These are phyloP conservation scores for Pachycephus smyrnensis DNA, from an alignment of 2,888 invertebrate genomes.

Conservation along the genomic window DNA sequence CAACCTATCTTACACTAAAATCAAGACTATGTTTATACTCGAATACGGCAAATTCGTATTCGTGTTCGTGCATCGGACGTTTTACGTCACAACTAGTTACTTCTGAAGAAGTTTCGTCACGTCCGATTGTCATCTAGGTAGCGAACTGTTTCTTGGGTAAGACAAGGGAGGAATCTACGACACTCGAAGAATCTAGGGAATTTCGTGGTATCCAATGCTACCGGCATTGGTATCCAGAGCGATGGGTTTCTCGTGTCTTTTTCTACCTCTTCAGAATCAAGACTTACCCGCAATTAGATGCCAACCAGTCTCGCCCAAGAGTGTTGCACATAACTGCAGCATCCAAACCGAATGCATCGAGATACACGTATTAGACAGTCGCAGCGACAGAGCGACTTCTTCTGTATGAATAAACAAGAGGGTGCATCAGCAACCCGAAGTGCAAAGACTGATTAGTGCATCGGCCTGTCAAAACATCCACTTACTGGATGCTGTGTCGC, in stretches of 20 bases:
- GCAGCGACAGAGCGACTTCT: background rate
- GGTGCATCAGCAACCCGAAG: slow-evolving; percentile 41
- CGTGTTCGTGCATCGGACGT: background rate
- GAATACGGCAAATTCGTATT: background rate
- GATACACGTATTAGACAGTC: background rate
- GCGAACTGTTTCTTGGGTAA: no score
- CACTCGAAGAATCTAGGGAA: background rate
- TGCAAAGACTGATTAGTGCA: slow-evolving; percentile 63
- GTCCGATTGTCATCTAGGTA: background rate
- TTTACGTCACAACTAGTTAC: background rate
- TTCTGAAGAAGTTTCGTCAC: background rate
- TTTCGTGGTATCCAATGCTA: background rate
- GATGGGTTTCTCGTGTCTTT: background rate
- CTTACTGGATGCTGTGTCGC: slow-evolving; percentile 21
- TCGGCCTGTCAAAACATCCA: slow-evolving; percentile 60
- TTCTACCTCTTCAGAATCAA: background rate
- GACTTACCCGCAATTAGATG: background rate
- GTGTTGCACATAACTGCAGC: background rate
- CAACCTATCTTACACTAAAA: background rate
- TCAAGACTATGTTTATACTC: background rate
- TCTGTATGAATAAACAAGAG: background rate
- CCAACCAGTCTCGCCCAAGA: background rate
- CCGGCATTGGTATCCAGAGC: background rate
- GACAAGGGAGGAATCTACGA: background rate
- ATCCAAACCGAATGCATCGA: background rate